Base-by-base conservation (phyloP, 2,113 vertebrate genomes). In the Ictidomys tridecemlineatus region DNA sequence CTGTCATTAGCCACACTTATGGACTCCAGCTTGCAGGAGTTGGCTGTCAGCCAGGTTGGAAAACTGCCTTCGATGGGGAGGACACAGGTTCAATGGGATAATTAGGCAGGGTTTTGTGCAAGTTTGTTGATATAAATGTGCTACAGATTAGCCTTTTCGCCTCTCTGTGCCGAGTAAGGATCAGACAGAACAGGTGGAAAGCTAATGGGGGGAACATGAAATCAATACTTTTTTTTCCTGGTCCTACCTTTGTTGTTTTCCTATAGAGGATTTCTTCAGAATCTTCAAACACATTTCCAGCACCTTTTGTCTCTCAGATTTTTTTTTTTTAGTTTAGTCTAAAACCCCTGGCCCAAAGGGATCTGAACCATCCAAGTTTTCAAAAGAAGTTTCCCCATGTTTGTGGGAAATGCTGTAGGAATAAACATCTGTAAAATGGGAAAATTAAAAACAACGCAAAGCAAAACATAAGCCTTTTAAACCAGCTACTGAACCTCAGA, bases 121-220 rank as follows among this genome's bases (percentile, higher is more conserved):
- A 98, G 99, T 99, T 99, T 99, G 99, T 99, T 99, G 99, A 99
- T 99, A 99, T 99, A 99, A 99, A 99, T 99, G 99, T 99, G 99
- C 98, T 99, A 97, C 97, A 98, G 99, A 99, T 99, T 99, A 99
- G 99, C 99, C 99, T 99, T 98, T 99, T 98, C 98, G 98, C 98
- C 98, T 98, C 70, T 98, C 97, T 97, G 98, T 98, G 98, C 97
- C 98, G 99, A 99, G 98, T 99, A 99, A 99, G 99, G 99, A 99
- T 99, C 99, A 99, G 99, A 98, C 98, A 98, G 99, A 99, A 99
- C 99, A 99, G 99, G 99, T 99, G 99, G 99, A 97, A 98, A 98
- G 98, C 99, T 99, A 99, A 99, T 99, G 99, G 99, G 98, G 9
- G 98, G 97, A 98, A 98, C 93, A 96, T 98, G 99, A 99, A 99